phyloP scores from a whole-genome alignment of 2,888 invertebrate species.

The Agrochola macilenta region DNA sequence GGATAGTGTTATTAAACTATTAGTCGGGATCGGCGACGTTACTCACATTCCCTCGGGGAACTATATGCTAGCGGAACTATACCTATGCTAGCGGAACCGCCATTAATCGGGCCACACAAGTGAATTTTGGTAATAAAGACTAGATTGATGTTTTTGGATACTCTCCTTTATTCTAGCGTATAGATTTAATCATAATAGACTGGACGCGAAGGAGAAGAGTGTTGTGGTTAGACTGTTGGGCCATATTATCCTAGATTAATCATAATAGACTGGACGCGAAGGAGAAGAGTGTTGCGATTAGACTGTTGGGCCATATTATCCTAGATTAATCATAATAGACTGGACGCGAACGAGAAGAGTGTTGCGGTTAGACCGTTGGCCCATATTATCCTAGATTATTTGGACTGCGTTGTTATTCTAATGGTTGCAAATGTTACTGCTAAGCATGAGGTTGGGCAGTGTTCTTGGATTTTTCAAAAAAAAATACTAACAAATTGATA shows the following conservation, averaged over 20 bases:
- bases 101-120: conserved; percentile 52
- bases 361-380: background rate
- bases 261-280: background rate
- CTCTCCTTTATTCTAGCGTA: conserved; percentile 17
- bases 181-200: conserved; percentile 21
- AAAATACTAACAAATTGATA: no score
- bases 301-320: background rate
- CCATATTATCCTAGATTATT: background rate
- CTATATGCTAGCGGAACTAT: conserved; percentile 40
- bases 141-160: conserved; percentile 48
- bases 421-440: no score
- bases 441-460: no score
- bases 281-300: background rate
- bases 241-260: background rate
- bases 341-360: background rate
- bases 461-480: no score
- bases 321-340: conserved; percentile 17
- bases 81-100: conserved; percentile 26
- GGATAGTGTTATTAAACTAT: conserved; percentile 67
- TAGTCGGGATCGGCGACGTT: conserved; percentile 51
- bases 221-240: background rate
- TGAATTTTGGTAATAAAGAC: conserved; percentile 59
- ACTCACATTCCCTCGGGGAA: conserved; percentile 58
- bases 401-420: no score
- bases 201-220: background rate